Conservation (phyloP, 2,888 invertebrate genomes). For the Ecdyonurus torrentis region DNA sequence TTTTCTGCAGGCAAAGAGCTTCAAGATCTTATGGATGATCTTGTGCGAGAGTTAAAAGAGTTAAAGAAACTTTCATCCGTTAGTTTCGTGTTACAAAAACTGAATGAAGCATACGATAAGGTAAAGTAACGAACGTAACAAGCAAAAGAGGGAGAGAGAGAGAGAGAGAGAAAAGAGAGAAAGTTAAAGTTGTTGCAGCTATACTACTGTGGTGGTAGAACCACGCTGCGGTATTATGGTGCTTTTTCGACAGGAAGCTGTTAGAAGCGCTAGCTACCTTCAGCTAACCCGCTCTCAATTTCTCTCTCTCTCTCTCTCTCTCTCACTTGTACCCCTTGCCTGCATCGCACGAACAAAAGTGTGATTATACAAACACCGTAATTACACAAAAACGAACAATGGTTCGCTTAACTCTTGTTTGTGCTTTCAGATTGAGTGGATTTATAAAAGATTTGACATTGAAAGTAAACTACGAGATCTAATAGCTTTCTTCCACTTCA, state of each 20-base stretch:
- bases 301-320: too few species aligned
- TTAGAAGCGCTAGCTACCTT: not conserved
- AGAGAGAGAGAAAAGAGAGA: not conserved
- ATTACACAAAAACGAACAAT: not conserved
- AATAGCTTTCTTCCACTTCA: slow-evolving; percentile 46
- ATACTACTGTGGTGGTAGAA: too few species aligned
- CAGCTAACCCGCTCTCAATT: not conserved
- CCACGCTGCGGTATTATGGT: too few species aligned
- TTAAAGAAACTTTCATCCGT: slow-evolving; percentile 42
- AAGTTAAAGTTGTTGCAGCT: too few species aligned
- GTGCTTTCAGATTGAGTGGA: slow-evolving; percentile 31
- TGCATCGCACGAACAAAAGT: not conserved
- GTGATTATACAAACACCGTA: not conserved
- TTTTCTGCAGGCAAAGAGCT: slow-evolving; percentile 29
- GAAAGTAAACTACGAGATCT: slow-evolving; percentile 46
- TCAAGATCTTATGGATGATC: slow-evolving; percentile 41
- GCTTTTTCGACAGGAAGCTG: not conserved
- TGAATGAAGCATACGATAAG: slow-evolving; percentile 41
- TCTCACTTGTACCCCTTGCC: too few species aligned
- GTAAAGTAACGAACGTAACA: slow-evolving; percentile 21
- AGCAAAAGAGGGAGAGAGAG: not conserved
- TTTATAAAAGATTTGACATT: slow-evolving; percentile 59
- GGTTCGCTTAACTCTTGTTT: not conserved
- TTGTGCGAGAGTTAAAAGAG: slow-evolving; percentile 40
- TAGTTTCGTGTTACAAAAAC: slow-evolving; percentile 35